Evolutionary conservation across 2,113 vertebrate genomes (phyloP).

Genomic region (Poeciliopsis turrubarensis): DNA sequence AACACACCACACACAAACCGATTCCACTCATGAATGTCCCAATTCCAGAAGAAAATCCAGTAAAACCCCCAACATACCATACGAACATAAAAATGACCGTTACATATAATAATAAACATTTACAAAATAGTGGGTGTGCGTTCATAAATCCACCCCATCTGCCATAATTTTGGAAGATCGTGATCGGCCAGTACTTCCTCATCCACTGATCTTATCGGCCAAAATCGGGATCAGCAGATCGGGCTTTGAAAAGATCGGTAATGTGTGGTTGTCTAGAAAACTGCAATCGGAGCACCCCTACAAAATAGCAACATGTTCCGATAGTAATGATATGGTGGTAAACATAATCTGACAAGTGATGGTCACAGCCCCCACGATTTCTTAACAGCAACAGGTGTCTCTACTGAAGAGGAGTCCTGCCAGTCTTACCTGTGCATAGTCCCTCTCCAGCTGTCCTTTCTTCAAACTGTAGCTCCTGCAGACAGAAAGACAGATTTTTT

Average conservation of each 20-base stretch:
- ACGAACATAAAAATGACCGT: no score
- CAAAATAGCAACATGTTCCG: neutral
- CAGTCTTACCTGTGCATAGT: conserved; percentile 92
- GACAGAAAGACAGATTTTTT: conserved; percentile 17
- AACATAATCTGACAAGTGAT: neutral
- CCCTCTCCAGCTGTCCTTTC: conserved; percentile 94
- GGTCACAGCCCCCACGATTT: neutral
- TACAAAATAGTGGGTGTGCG: neutral
- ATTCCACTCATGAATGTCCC: no score
- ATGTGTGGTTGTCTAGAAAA: no score
- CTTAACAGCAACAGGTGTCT: neutral
- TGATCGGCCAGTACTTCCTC: no score
- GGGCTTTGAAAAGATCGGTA: no score
- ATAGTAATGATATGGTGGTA: neutral
- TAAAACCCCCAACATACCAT: no score
- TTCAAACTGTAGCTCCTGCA: conserved; percentile 97
- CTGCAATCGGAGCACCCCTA: neutral
- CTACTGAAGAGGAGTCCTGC: neutral
- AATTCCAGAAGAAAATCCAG: no score
- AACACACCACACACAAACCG: no score
- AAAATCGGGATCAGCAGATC: no score
- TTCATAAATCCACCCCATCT: no score
- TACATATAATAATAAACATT: neutral
- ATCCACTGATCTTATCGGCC: no score
- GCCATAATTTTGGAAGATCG: no score